phyloP scores from a whole-genome alignment of 2,797 vertebrate species.

The Potorous gilbertii region DNA sequence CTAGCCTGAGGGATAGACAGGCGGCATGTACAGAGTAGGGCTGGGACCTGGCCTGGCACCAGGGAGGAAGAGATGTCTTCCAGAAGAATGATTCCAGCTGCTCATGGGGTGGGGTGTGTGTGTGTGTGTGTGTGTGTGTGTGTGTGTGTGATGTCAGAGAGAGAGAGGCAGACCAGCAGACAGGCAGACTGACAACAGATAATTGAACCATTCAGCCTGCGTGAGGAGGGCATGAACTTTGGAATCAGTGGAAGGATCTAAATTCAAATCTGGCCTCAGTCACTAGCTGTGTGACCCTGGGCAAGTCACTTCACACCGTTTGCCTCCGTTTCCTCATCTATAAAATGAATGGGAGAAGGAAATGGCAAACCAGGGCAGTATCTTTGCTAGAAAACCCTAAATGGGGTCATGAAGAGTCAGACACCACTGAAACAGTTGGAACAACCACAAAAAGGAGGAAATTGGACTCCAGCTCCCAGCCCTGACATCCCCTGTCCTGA shows the following conservation, averaged over 20 bases:
- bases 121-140: too few relatives aligned
- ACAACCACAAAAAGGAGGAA: too few relatives aligned
- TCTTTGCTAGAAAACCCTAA: too few relatives aligned
- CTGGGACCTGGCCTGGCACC: too few relatives aligned
- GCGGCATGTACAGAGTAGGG: too few relatives aligned
- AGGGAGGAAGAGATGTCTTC: too few relatives aligned
- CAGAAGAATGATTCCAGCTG: neutral
- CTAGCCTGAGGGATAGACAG: too few relatives aligned
- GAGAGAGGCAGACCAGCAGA: neutral
- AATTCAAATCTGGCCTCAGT: slow-evolving; percentile 29
- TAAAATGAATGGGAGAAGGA: slow-evolving; percentile 35
- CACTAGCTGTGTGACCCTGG: neutral
- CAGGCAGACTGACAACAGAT: slow-evolving; percentile 9
- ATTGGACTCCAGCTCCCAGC: too few relatives aligned
- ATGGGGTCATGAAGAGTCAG: too few relatives aligned
- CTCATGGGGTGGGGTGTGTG: neutral
- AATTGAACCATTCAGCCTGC: neutral
- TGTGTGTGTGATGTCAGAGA: neutral
- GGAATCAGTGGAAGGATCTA: neutral
- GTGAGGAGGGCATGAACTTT: neutral
- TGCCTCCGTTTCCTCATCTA: slow-evolving; percentile 30
- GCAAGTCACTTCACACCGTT: slow-evolving; percentile 46
- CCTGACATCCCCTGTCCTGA: too few relatives aligned
- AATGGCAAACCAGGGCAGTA: neutral
- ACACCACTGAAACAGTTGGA: too few relatives aligned